Evolutionary conservation across 2,113 vertebrate genomes (phyloP).

Genomic region (Atlantisia rogersi): DNA sequence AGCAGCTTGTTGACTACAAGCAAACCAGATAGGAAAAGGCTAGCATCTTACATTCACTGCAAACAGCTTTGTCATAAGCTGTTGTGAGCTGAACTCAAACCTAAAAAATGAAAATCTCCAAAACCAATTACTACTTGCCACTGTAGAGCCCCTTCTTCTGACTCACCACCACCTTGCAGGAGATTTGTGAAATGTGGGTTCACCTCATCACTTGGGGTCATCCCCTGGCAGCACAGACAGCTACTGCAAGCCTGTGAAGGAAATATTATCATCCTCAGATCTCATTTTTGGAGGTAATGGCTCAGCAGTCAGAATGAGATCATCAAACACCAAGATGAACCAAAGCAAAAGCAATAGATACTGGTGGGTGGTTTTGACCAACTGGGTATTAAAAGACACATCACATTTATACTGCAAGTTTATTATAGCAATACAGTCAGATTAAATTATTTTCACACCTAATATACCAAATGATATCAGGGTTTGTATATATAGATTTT

Average conservation of each 20-base stretch:
- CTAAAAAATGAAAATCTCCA: neutral
- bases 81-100: neutral
- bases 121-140: neutral
- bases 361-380: neutral
- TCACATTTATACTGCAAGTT: slow-evolving; percentile 39
- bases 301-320: neutral
- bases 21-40: neutral
- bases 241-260: neutral
- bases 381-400: neutral
- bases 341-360: neutral
- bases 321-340: neutral
- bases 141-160: neutral
- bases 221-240: neutral
- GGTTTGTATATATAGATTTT: neutral
- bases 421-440: slow-evolving; percentile 47
- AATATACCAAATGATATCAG: neutral
- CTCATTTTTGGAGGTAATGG: neutral
- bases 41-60: neutral
- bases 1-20: neutral
- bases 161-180: neutral
- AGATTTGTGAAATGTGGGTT: neutral
- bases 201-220: neutral
- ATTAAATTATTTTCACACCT: slow-evolving; percentile 12
- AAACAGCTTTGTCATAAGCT: neutral
- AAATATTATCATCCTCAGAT: neutral